phyloP scores from a whole-genome alignment of 1,140 invertebrate species.

The Holcopasites calliopsidis region DNA sequence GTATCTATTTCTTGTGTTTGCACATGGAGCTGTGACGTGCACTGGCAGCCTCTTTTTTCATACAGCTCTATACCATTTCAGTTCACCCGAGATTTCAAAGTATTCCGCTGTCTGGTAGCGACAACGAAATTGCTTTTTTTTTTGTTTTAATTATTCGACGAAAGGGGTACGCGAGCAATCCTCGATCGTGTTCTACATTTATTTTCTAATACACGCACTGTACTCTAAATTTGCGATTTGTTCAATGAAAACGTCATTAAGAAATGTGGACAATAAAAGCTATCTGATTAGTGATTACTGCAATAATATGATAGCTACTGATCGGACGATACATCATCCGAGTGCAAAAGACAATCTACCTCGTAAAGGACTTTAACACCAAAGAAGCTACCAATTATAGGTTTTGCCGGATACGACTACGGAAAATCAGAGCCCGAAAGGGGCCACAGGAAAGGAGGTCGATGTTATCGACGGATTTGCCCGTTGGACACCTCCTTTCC shows the following conservation, averaged over 20 bases:
- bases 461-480: slow-evolving; percentile 16
- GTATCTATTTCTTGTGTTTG: background rate
- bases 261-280: background rate
- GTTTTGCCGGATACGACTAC: background rate
- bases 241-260: background rate
- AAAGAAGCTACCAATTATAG: slow-evolving; percentile 35
- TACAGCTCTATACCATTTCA: background rate
- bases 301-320: no score
- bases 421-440: background rate
- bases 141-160: background rate
- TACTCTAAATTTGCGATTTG: background rate
- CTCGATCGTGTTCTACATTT: background rate
- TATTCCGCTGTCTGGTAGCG: background rate
- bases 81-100: background rate
- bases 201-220: background rate
- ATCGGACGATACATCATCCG: slow-evolving; percentile 1
- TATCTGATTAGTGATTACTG: background rate
- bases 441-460: background rate
- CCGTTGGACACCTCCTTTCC: background rate
- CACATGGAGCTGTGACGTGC: background rate
- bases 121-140: background rate
- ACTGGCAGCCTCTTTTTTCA: background rate
- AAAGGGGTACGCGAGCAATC: background rate
- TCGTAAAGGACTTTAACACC: no score
- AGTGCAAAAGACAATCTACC: no score